Percentiles rank a stretch among this genome's conserved stretches.
phyloP scores from a whole-genome alignment of 2,888 invertebrate species.

The Drosophila recens region DNA sequence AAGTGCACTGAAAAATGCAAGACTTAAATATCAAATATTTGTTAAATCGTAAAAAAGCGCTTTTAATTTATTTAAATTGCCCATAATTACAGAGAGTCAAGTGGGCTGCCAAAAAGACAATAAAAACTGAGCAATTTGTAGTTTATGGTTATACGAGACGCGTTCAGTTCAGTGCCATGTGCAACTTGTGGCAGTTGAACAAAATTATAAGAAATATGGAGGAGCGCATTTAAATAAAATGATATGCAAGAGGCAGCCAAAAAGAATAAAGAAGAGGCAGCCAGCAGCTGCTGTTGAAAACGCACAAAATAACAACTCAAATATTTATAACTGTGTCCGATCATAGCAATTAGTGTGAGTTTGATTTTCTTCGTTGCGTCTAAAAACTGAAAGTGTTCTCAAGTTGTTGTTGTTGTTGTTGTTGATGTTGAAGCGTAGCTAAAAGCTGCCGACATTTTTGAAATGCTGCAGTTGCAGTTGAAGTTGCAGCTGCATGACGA shows the following conservation, averaged over 20 bases:
- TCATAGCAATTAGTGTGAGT: slow-evolving; percentile 84
- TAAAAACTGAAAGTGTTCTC: slow-evolving; percentile 56
- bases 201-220: slow-evolving; percentile 31
- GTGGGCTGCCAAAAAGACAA: slow-evolving; percentile 54
- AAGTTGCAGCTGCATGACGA: slow-evolving; percentile 58
- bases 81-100: slow-evolving; percentile 63
- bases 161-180: slow-evolving; percentile 4
- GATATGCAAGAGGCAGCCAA: slow-evolving; percentile 33
- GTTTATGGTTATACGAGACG: slow-evolving; percentile 22
- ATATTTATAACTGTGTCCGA: slow-evolving; percentile 83
- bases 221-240: slow-evolving; percentile 39
- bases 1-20: not conserved
- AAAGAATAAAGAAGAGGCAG: not conserved
- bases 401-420: slow-evolving; percentile 1
- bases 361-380: slow-evolving; percentile 75
- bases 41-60: slow-evolving; percentile 27
- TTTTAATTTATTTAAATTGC: slow-evolving; percentile 74
- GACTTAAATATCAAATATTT: not conserved
- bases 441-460: slow-evolving; percentile 54
- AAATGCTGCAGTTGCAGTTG: slow-evolving; percentile 43
- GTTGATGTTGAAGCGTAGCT: slow-evolving; percentile 52
- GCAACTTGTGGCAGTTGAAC: slow-evolving; percentile 31
- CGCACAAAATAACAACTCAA: slow-evolving; percentile 55
- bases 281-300: slow-evolving; percentile 35
- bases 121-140: slow-evolving; percentile 42